These are phyloP conservation scores for Leucozona laternaria DNA, from an alignment of 2,888 invertebrate species.

Conservation along the genomic window DNA sequence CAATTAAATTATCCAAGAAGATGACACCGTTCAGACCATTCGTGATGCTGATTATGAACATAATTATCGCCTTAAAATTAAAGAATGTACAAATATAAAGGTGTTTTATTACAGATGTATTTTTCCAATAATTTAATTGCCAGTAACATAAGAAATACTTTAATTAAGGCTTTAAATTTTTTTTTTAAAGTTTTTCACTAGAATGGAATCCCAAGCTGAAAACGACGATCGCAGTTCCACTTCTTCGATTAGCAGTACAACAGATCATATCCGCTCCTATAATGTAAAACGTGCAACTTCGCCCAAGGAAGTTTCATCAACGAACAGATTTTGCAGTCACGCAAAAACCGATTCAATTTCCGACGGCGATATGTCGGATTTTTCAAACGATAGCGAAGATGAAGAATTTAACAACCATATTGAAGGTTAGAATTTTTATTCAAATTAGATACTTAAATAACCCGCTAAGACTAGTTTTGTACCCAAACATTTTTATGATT, in stretches of 20 bases:
- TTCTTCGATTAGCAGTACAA: slow-evolving; percentile 61
- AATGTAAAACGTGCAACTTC: slow-evolving; percentile 22
- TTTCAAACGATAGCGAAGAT: slow-evolving; percentile 92
- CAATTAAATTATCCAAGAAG: too few relatives aligned
- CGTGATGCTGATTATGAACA: too few relatives aligned
- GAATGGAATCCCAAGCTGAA: slow-evolving; percentile 68
- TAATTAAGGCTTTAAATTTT: too few relatives aligned
- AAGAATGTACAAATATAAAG: too few relatives aligned
- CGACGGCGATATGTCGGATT: slow-evolving; percentile 85
- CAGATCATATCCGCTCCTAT: slow-evolving; percentile 37
- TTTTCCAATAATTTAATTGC: too few relatives aligned
- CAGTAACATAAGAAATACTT: too few relatives aligned
- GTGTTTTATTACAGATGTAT: too few relatives aligned
- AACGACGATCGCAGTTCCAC: slow-evolving; percentile 68
- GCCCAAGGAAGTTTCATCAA: slow-evolving; percentile 31
- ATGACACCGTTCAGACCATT: too few relatives aligned
- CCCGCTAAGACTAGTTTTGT: neutral
- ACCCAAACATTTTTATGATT: neutral
- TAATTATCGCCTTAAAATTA: too few relatives aligned
- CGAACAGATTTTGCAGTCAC: slow-evolving; percentile 71
- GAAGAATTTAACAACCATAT: slow-evolving; percentile 81
- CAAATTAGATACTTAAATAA: neutral
- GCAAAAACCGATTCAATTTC: slow-evolving; percentile 82
- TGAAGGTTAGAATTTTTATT: slow-evolving; percentile 78
- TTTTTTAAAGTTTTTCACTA: too few relatives aligned